These are phyloP conservation scores for Uria aalge DNA, from an alignment of 2,113 vertebrate genomes.

Conservation along the genomic window DNA sequence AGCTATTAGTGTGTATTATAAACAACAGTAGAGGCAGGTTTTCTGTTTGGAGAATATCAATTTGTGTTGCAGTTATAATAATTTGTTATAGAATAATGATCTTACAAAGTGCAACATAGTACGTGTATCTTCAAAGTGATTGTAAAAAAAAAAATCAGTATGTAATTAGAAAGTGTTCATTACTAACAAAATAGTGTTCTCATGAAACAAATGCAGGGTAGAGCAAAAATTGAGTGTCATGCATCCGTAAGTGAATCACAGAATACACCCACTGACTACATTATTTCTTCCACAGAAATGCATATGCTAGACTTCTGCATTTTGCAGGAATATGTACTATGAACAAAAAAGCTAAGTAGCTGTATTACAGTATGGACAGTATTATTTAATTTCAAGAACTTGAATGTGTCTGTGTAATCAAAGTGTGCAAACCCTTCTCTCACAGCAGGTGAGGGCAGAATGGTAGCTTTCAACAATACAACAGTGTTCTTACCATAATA, in stretches of 20 bases:
- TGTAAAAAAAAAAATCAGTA: not conserved
- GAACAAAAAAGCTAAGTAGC: not conserved
- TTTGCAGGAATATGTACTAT: not conserved
- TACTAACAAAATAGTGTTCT: not conserved
- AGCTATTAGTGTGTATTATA: not conserved
- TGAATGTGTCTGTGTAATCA: not conserved
- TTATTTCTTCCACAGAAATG: not conserved
- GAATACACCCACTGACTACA: not conserved
- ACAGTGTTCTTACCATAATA: not conserved
- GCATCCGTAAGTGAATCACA: constrained; percentile 9
- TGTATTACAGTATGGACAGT: not conserved
- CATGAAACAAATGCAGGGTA: not conserved
- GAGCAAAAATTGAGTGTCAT: constrained; percentile 1
- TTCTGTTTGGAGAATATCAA: not conserved
- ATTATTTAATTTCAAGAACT: not conserved
- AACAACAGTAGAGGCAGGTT: not conserved
- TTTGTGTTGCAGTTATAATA: not conserved
- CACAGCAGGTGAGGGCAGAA: not conserved
- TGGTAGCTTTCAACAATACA: not conserved
- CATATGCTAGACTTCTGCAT: not conserved
- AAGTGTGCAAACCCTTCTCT: not conserved
- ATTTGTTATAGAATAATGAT: not conserved
- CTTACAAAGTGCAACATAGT: not conserved
- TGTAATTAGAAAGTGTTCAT: not conserved
- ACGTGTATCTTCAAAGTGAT: not conserved